A percentile compares a stretch with the other conserved stretches of the same genome.
phyloP scores from a whole-genome alignment of 2,888 invertebrate species.

The Sericinus montela region DNA sequence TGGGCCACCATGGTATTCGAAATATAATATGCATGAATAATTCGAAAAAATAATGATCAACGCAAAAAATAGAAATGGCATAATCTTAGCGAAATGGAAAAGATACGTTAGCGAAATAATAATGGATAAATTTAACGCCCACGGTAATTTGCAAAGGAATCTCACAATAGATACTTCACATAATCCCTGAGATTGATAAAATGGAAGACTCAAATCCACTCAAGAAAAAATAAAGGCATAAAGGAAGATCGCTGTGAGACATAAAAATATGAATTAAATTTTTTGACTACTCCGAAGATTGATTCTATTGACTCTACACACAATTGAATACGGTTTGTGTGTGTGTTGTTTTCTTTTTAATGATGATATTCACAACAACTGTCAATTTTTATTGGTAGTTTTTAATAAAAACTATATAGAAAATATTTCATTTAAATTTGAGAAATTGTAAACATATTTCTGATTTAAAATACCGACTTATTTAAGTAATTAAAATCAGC shows the following conservation, averaged over 20 bases:
- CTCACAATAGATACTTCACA: constrained; percentile 4
- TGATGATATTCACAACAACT: too few species aligned
- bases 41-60: too few species aligned
- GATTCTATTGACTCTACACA: not conserved
- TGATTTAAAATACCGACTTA: too few species aligned
- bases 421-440: too few species aligned
- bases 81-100: not conserved
- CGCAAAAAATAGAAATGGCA: too few species aligned
- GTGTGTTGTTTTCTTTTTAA: not conserved
- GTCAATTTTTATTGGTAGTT: too few species aligned
- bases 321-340: not conserved
- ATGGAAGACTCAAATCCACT: constrained; percentile 21
- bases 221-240: constrained; percentile 1
- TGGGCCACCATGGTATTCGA: too few species aligned
- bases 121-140: constrained; percentile 1
- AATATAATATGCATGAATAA: too few species aligned
- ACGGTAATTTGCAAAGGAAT: constrained; percentile 5
- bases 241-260: not conserved
- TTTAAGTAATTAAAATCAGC: too few species aligned
- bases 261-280: constrained; percentile 4
- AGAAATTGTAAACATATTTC: too few species aligned
- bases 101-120: not conserved
- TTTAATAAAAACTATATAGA: too few species aligned
- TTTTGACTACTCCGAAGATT: not conserved
- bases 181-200: constrained; percentile 18